Percentiles rank a stretch among this genome's conserved stretches.
phyloP scores from a whole-genome alignment of 1,140 invertebrate species.

The Lasaia peninsularis region DNA sequence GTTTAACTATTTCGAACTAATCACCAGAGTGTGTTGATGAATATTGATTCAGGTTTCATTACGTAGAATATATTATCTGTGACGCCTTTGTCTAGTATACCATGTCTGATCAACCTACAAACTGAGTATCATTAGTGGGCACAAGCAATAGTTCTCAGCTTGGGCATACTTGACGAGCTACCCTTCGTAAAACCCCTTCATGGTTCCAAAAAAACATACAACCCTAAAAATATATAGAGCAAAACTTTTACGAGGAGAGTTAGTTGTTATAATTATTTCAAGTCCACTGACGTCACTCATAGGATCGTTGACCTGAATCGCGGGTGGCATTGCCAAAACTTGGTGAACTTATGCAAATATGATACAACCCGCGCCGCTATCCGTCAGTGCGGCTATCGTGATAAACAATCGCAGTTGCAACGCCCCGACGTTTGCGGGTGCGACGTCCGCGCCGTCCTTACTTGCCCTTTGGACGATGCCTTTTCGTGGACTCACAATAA shows the following conservation, averaged over 20 bases:
- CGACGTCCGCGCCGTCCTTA: slow-evolving; percentile 60
- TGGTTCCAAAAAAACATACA: neutral
- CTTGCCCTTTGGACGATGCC: slow-evolving; percentile 54
- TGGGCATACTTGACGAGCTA: neutral
- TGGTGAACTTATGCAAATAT: slow-evolving; percentile 30
- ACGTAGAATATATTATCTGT: neutral
- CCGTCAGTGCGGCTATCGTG: slow-evolving; percentile 36
- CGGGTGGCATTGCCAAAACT: slow-evolving; percentile 7
- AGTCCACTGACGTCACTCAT: neutral
- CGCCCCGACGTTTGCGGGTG: slow-evolving; percentile 36
- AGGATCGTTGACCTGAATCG: slow-evolving; percentile 7
- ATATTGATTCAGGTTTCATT: neutral
- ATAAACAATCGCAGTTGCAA: slow-evolving; percentile 28
- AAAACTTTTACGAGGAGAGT: no score
- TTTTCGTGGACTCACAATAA: slow-evolving; percentile 35
- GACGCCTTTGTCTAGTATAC: neutral
- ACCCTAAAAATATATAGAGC: no score
- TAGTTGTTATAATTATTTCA: neutral
- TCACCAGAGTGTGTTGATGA: neutral
- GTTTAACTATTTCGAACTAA: neutral
- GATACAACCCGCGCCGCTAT: slow-evolving; percentile 30
- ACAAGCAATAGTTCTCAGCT: neutral
- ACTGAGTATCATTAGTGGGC: neutral
- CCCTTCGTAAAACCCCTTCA: neutral
- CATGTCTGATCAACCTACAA: neutral